Evolutionary conservation across 2,797 vertebrate species (phyloP), one percentile per base, ranked within the genome.

Genomic region (Xyrichtys novacula): DNA sequence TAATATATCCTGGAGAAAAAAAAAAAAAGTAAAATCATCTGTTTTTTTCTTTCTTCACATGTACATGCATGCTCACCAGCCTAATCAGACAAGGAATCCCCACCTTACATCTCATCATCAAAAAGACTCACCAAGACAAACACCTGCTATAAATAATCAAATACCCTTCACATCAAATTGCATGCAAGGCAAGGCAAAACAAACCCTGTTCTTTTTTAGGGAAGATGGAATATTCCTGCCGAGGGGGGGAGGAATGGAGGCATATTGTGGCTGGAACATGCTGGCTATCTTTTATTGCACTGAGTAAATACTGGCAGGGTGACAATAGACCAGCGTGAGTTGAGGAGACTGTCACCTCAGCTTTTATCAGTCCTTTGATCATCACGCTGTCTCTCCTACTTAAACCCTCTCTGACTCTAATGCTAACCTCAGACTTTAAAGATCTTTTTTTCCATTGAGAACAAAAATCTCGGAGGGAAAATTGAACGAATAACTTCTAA

Each of bases 181-280:
- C 90, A 91, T 65, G 86, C 87, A 67, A 89, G 52, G 32, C 58
- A 50, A 67, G 49, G 66, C 63, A 86, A 84, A 89, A 87, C 80
- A 88, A 80, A 42, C 14, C 22, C n/a, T 47, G 28, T 9, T 54
- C 29, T 50, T 44, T 48, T 54, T 29, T 14, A 64, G 47, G 32
- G 25, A 58, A 20, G 57, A 56, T 19, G 62, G 53, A 60, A 28
- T 22, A 29, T 71, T 40, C 74, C 50, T 20, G 47, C 11, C 44
- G 28, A 17, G 36, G 28, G n/a, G 36, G 40, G 55, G 26, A 53
- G 34, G 55, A 42, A 87, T 88, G 78, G 53, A 83, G 87, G 88
- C 50, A 52, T 68, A 86, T 90, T 90, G 88, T 89, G 73, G 74
- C 80, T 64, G 78, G 50, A 73, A 19, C 70, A 81, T 83, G 79